These are phyloP conservation scores for Microplitis manilae DNA, from an alignment of 2,888 invertebrate species.

Conservation along the genomic window DNA sequence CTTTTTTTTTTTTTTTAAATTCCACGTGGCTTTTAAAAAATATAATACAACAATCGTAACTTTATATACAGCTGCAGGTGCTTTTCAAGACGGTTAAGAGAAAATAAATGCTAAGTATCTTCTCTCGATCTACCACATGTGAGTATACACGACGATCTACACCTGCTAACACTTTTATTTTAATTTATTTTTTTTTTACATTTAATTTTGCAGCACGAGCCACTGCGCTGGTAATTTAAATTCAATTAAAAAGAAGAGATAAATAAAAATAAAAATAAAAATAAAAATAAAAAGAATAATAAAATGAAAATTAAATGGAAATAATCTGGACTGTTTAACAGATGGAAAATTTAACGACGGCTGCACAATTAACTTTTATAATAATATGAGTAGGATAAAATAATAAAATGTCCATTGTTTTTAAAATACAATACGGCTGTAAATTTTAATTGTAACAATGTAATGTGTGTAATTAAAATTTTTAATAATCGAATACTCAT, in stretches of 20 bases:
- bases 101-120: conserved; percentile 35
- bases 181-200: not conserved
- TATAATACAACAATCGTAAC: conserved; percentile 3
- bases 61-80: conserved; percentile 33
- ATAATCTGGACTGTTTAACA: not conserved
- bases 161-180: conserved; percentile 30
- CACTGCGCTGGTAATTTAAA: not conserved
- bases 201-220: conserved; percentile 8
- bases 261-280: not conserved
- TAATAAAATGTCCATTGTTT: not conserved
- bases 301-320: not conserved
- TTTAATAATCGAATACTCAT: not conserved
- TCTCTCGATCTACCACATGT: conserved; percentile 22
- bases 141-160: conserved; percentile 13
- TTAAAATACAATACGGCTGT: not conserved
- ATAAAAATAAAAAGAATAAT: not conserved
- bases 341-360: not conserved
- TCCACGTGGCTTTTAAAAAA: not conserved
- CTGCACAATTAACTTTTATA: not conserved
- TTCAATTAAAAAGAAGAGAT: not conserved
- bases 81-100: conserved; percentile 25
- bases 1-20: not conserved
- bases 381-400: not conserved
- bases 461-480: not conserved
- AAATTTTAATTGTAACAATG: not conserved